Base-by-base conservation (phyloP, 2,888 invertebrate species). In the Carabus problematicus region DNA sequence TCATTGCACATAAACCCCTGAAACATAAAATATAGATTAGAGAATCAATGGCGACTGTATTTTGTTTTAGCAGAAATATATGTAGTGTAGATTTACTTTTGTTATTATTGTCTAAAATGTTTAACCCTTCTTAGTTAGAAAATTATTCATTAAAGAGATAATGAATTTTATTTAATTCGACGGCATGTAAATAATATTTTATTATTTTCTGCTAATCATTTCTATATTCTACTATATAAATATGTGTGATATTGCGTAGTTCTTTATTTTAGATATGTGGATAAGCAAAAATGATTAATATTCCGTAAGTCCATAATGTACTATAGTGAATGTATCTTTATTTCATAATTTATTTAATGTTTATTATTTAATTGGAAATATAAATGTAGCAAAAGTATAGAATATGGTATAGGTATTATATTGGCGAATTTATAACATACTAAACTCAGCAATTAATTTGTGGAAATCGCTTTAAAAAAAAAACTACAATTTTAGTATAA, bases 331-430 rank as follows among this genome's bases (percentile, higher is more conserved):
- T 6, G 7, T 45, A 12, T 45, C 14, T 3, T 45, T 45, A 12
- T 45, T 45, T 45, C 1, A 7, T 14, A 52, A 52, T 16, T 52
- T 19, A 52, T 52, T 52, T 29, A 41, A 59, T 59, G 11, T 8
- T 59, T 41, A 18, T 45, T 61, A 12, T 45, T 29, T 61, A 55
- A 61, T 61, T 45, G 19, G 18, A 45, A n/a, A 45, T 45, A 61
- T 61, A 61, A 61, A 61, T 61, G 43, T 61, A 61, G 61, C 61
- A 61, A 61, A 61, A 61, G 61, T 61, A 61, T 61, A 61, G 61
- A 61, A 61, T 60, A 59, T 59, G 14, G 19, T 16, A 16, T 47
- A 47, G 47, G 16, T 52, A 18, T 52, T 6, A 52, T 18, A 52
- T 18, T 52, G 19, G 52, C 52, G 18, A 49, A 49, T 49, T 49